Evolutionary conservation across 2,888 invertebrate genomes (phyloP).

Genomic region (Parnassius smintheus): DNA sequence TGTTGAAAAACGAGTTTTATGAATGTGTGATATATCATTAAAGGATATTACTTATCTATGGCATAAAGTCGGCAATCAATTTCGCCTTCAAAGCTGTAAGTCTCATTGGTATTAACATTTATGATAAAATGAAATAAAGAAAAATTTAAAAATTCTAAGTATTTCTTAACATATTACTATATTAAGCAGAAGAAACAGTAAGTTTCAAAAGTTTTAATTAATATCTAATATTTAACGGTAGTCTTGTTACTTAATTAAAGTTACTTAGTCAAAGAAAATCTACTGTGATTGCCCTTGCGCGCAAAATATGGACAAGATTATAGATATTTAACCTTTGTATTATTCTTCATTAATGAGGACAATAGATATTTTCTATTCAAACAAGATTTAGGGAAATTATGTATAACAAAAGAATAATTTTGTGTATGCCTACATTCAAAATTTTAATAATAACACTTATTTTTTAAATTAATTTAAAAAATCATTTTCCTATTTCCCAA

Average conservation of each 20-base stretch:
- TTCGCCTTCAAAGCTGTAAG: conserved; percentile 6
- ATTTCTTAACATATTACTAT: too few relatives aligned
- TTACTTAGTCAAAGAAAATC: background rate
- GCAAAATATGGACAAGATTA: background rate
- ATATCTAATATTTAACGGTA: too few relatives aligned
- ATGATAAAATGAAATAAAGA: conserved; percentile 5
- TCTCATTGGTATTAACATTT: conserved; percentile 12
- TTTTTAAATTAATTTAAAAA: too few relatives aligned
- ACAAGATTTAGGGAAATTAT: too few relatives aligned
- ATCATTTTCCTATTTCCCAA: too few relatives aligned
- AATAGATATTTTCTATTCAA: too few relatives aligned
- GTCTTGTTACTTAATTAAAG: background rate
- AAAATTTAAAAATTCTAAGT: conserved; percentile 7
- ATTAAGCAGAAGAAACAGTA: too few relatives aligned
- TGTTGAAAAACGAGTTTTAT: conserved; percentile 2
- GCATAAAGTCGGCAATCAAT: background rate
- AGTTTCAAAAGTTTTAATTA: too few relatives aligned
- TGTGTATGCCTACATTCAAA: too few relatives aligned
- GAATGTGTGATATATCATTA: conserved; percentile 1
- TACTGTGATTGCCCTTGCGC: background rate
- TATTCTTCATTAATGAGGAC: too few relatives aligned
- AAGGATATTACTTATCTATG: background rate
- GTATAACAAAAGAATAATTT: too few relatives aligned
- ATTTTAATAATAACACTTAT: too few relatives aligned
- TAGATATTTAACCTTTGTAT: background rate